These are phyloP conservation scores for Thunnus thynnus DNA, from an alignment of 2,113 vertebrate species.

Conservation along the genomic window DNA sequence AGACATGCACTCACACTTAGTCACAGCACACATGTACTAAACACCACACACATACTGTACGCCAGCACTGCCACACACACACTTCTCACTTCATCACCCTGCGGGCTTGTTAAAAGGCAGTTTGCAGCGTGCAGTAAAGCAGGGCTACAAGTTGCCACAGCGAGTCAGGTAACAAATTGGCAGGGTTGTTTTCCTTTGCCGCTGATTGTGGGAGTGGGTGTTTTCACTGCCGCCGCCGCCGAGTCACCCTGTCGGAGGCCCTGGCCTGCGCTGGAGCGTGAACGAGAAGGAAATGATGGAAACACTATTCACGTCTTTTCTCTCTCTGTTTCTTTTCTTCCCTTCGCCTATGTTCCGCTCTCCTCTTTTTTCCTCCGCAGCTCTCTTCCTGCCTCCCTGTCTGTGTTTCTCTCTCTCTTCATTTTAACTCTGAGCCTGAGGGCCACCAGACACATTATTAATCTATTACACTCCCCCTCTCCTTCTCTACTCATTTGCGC, in stretches of 20 bases:
- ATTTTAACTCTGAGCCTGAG: slow-evolving; percentile 40
- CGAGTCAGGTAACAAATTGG: slow-evolving; percentile 77
- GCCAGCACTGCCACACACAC: slow-evolving; percentile 43
- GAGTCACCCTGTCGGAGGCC: slow-evolving; percentile 49
- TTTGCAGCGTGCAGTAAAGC: slow-evolving; percentile 71
- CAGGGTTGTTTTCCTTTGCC: slow-evolving; percentile 54
- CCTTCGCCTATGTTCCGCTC: not conserved
- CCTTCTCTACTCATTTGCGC: slow-evolving; percentile 48
- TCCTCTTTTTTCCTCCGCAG: slow-evolving; percentile 1
- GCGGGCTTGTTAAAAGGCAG: slow-evolving; percentile 71
- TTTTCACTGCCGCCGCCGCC: slow-evolving; percentile 41
- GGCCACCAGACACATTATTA: slow-evolving; percentile 65
- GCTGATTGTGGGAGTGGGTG: slow-evolving; percentile 63
- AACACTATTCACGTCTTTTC: slow-evolving; percentile 39
- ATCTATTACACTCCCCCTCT: slow-evolving; percentile 51
- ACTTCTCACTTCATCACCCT: slow-evolving; percentile 76
- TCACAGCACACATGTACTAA: slow-evolving; percentile 2
- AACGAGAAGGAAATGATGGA: slow-evolving; percentile 61
- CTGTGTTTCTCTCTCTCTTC: slow-evolving; percentile 26
- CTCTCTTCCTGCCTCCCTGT: slow-evolving; percentile 3
- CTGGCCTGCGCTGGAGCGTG: slow-evolving; percentile 47
- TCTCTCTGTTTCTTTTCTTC: not conserved
- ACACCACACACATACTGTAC: slow-evolving; percentile 14
- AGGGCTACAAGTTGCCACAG: slow-evolving; percentile 43
- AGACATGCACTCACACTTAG: not conserved